Base-by-base conservation (phyloP, 2,113 vertebrate genomes). In the Gallinago jamesoni region DNA sequence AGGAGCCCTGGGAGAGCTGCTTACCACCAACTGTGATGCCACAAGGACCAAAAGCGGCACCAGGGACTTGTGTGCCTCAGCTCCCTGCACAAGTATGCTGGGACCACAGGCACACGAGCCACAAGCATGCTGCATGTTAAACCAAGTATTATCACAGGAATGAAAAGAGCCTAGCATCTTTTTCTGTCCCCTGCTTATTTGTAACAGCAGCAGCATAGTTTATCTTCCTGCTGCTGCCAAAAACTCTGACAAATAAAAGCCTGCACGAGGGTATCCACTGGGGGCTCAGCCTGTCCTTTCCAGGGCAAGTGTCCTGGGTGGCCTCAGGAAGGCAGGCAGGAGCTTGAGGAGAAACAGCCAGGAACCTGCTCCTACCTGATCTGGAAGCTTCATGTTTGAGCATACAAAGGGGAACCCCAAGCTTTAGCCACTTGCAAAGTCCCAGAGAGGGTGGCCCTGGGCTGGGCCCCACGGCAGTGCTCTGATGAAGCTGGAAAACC, bases 21-120 rank as follows among this genome's bases (percentile, higher is more conserved):
- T 50, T 13, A 8, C 30, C 64, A 25, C 28, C 1, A 0, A 7
- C 64, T 8, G 39, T 5, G 39, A 18, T 2, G 24, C n/a, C 28
- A 18, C 20, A 27, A 48, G 75, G n/a, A 48, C 30, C 21, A 57
- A 22, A 55, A 68, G 39, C 1, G 2, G 53, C 39, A 39, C 67
- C 3, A 25, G 41, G 39, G 48, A 17, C 64, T 50, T 9, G 11
- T 39, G 66, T 9, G 35, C 23, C 59, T 24, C 81, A 59, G 45
- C 56, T 12, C 27, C 37, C 21, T 8, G 74, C 45, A 59, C 59
- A 37, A 2, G 33, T 24, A 23, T 20, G 22, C 43, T 28, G 12
- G 7, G 43, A 37, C 20, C 15, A 13, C 43, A 31, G 31, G 39
- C 63, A 5, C 4, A 13, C 2, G 31, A 45, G 60, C 13, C 22